phyloP scores from a whole-genome alignment of 2,888 invertebrate species.

The Nomada lathburiana region DNA sequence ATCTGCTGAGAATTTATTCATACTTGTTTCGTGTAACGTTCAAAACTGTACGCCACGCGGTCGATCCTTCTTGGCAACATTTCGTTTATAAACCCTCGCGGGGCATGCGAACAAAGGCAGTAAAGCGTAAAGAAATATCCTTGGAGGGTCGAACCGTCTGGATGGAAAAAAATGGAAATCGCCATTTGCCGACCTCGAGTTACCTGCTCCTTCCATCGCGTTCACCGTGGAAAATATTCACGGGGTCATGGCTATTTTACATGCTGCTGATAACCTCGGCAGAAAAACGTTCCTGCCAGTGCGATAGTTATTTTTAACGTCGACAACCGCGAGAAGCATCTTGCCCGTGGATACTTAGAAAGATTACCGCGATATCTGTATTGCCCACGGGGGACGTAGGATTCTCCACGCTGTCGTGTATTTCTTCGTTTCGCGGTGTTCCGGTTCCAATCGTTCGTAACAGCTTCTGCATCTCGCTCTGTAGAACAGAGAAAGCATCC shows the following conservation, averaged over 20 bases:
- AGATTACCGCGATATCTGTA: constrained; percentile 53
- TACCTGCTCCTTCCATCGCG: constrained; percentile 20
- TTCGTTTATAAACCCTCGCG: constrained; percentile 19
- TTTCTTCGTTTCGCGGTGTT: background rate
- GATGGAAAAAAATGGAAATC: constrained; percentile 34
- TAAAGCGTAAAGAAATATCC: constrained; percentile 39
- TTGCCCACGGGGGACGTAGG: constrained; percentile 32
- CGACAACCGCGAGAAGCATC: constrained; percentile 39
- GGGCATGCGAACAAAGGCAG: constrained; percentile 31
- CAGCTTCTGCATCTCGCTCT: too few species aligned
- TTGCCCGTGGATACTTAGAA: constrained; percentile 44
- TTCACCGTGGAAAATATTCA: constrained; percentile 45
- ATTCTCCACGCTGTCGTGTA: background rate
- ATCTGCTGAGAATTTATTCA: constrained; percentile 34
- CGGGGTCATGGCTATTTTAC: constrained; percentile 48
- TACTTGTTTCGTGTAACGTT: background rate
- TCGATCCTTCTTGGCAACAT: constrained; percentile 8
- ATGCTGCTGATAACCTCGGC: constrained; percentile 45
- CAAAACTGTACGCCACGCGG: too few species aligned
- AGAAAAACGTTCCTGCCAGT: constrained; percentile 25
- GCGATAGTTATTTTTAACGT: constrained; percentile 43
- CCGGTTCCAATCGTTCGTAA: background rate
- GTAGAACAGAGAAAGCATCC: too few species aligned
- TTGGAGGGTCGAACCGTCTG: constrained; percentile 55
- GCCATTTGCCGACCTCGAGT: constrained; percentile 47